These are phyloP conservation scores for Scartelaos histophorus DNA, from an alignment of 2,113 vertebrate genomes.

Conservation along the genomic window DNA sequence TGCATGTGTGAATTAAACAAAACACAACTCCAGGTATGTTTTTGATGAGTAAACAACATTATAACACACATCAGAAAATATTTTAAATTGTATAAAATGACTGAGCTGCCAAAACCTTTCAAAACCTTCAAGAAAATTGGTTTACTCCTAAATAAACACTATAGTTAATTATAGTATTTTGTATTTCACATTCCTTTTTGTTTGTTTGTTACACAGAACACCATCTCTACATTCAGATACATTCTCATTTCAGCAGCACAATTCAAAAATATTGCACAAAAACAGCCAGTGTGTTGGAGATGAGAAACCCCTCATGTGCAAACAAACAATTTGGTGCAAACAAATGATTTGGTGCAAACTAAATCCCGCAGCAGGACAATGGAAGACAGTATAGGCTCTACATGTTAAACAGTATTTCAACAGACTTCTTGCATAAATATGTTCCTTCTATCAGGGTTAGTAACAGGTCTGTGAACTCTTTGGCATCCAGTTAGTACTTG, in stretches of 20 bases:
- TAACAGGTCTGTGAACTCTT: constrained; percentile 67
- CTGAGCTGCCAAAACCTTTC: constrained; percentile 19
- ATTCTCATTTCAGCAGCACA: constrained; percentile 3
- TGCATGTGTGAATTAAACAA: no score
- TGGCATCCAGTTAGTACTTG: constrained; percentile 67
- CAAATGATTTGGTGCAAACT: constrained; percentile 37
- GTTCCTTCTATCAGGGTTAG: constrained; percentile 41
- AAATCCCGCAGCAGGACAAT: constrained; percentile 25
- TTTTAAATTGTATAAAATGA: constrained; percentile 19
- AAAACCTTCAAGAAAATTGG: background rate
- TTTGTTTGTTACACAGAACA: background rate
- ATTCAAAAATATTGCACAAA: constrained; percentile 31
- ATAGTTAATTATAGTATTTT: background rate
- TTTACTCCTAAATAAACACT: background rate
- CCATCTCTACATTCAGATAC: constrained; percentile 16
- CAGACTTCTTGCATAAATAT: constrained; percentile 62
- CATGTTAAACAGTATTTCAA: constrained; percentile 38
- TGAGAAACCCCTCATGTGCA: constrained; percentile 37
- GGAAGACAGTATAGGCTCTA: constrained; percentile 43
- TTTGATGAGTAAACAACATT: no score
- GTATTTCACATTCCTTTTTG: background rate
- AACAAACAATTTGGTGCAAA: constrained; percentile 55
- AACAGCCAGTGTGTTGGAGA: constrained; percentile 25
- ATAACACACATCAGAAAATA: no score
- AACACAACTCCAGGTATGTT: no score